These are phyloP conservation scores for Malthinus seriepunctatus DNA, from an alignment of 2,888 invertebrate species.

Conservation along the genomic window DNA sequence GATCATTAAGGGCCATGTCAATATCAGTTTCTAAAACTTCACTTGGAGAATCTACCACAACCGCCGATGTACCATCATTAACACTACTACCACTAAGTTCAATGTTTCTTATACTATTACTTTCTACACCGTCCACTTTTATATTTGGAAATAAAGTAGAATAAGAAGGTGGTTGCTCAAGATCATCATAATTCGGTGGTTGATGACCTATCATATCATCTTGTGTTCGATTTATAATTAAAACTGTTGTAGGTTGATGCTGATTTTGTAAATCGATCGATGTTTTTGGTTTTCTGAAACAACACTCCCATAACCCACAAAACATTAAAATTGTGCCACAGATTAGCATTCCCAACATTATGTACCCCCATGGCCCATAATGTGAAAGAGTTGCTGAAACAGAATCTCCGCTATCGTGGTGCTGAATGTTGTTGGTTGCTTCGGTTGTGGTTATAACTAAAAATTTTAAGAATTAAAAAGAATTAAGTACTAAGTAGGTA, in stretches of 20 bases:
- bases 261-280: conserved; percentile 34
- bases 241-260: conserved; percentile 42
- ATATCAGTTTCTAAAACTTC: background rate
- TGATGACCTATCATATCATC: conserved; percentile 39
- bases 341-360: conserved; percentile 71
- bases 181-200: conserved; percentile 67
- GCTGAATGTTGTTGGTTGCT: conserved; percentile 26
- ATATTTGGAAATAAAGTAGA: conserved; percentile 64
- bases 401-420: conserved; percentile 41
- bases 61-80: background rate
- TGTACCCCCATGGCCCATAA: conserved; percentile 75
- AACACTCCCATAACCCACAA: conserved; percentile 68
- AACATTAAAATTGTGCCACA: conserved; percentile 72
- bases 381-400: conserved; percentile 65
- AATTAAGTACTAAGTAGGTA: too few relatives aligned
- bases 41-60: background rate
- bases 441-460: conserved; percentile 31
- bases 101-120: background rate
- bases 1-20: too few relatives aligned
- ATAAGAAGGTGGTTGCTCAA: conserved; percentile 67
- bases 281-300: conserved; percentile 54
- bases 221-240: conserved; percentile 42
- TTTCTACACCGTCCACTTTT: conserved; percentile 19
- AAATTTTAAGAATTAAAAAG: too few relatives aligned
- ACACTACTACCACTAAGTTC: background rate